These are phyloP conservation scores for Tragelaphus buxtoni DNA, from an alignment of 2,113 vertebrate species.

Conservation along the genomic window DNA sequence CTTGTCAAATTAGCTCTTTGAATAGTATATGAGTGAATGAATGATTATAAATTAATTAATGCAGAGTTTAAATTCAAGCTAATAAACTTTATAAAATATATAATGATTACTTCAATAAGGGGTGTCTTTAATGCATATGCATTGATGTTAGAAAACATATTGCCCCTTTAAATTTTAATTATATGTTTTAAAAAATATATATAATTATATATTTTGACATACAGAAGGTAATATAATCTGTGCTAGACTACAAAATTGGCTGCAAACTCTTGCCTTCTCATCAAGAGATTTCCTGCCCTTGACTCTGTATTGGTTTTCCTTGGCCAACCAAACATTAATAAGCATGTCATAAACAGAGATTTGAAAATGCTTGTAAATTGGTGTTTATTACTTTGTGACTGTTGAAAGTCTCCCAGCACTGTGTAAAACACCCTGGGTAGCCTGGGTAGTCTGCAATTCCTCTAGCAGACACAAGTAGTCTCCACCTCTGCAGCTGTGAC, in stretches of 20 bases:
- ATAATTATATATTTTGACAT: not conserved
- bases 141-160: not conserved
- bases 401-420: not conserved
- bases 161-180: not conserved
- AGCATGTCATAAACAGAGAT: not conserved
- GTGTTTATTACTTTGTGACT: not conserved
- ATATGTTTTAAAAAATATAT: not conserved
- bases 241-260: not conserved
- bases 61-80: not conserved
- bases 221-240: not conserved
- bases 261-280: not conserved
- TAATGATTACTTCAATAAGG: not conserved
- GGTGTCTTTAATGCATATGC: not conserved
- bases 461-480: not conserved
- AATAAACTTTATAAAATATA: not conserved
- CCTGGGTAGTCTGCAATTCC: no score
- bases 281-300: not conserved
- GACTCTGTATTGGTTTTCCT: not conserved
- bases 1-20: not conserved
- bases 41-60: not conserved
- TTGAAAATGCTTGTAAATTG: not conserved
- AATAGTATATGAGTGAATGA: not conserved
- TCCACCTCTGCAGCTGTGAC: accelerated
- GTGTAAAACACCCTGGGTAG: not conserved
- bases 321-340: not conserved